These are phyloP conservation scores for Hydrochoerus hydrochaeris DNA, from an alignment of 2,113 vertebrate species.

Conservation along the genomic window DNA sequence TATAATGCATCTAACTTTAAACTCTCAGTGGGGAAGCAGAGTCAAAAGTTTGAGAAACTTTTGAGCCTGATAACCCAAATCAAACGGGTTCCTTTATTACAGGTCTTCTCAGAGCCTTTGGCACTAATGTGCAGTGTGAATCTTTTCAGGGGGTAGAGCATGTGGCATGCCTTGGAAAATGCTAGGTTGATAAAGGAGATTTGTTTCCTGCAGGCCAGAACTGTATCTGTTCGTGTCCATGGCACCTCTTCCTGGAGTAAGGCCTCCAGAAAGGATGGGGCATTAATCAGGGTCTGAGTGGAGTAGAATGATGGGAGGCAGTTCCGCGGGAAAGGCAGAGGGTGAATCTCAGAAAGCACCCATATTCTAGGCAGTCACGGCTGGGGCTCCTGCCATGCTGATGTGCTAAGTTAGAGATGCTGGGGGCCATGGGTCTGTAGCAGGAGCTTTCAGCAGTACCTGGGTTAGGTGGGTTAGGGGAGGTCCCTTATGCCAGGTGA, in stretches of 20 bases:
- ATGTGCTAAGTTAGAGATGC: not conserved
- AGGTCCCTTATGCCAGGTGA: not conserved
- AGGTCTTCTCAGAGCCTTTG: not conserved
- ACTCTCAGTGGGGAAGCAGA: not conserved
- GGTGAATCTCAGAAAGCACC: not conserved
- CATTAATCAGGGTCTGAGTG: not conserved
- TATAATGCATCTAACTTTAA: not conserved
- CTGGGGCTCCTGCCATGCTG: not conserved
- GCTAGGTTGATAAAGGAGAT: not conserved
- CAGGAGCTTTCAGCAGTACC: not conserved
- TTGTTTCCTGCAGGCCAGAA: not conserved
- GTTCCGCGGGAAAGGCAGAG: not conserved
- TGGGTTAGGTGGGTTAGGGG: not conserved
- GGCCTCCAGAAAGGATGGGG: not conserved
- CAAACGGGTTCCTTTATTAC: not conserved
- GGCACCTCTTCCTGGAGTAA: not conserved
- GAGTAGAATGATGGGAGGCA: not conserved
- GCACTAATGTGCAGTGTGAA: not conserved
- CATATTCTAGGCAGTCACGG: not conserved
- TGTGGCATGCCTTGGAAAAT: rapidly evolving
- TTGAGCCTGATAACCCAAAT: not conserved
- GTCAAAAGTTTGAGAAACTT: not conserved
- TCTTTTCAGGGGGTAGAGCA: not conserved
- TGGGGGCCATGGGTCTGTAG: not conserved
- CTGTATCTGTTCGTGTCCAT: not conserved